A percentile compares a stretch with the other conserved stretches of the same genome.
Evolutionary conservation across 2,113 vertebrate species (phyloP).

Genomic region (Protobothrops flavoviridis): DNA sequence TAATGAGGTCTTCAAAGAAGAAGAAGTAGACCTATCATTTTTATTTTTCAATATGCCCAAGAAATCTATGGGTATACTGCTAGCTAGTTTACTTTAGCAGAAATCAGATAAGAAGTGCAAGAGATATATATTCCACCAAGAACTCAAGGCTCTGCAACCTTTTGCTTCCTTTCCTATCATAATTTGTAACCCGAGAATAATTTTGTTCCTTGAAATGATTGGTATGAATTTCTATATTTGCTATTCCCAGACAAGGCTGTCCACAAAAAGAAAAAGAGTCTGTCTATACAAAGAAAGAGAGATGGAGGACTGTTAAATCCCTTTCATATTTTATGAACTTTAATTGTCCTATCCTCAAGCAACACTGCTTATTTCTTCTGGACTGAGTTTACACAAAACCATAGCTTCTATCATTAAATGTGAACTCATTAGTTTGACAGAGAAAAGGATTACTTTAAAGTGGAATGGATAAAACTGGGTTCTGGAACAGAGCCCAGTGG

Average conservation of each 20-base stretch:
- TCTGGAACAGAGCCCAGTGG: neutral
- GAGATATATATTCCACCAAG: constrained; percentile 59
- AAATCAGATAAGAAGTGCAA: constrained; percentile 57
- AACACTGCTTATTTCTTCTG: constrained; percentile 32
- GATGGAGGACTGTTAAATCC: constrained; percentile 47
- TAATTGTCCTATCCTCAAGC: constrained; percentile 48
- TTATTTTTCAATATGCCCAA: constrained; percentile 53
- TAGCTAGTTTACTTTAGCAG: constrained; percentile 64
- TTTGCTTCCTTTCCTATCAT: constrained; percentile 44
- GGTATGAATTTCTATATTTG: constrained; percentile 42
- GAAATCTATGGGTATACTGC: constrained; percentile 51
- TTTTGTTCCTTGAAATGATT: constrained; percentile 49
- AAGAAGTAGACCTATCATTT: constrained; percentile 15
- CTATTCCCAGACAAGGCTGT: constrained; percentile 37
- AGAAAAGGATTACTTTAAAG: constrained; percentile 34
- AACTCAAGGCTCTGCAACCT: constrained; percentile 42
- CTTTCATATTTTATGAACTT: constrained; percentile 34
- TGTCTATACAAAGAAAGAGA: constrained; percentile 50
- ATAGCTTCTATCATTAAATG: constrained; percentile 19
- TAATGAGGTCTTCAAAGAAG: constrained; percentile 45
- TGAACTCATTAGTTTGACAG: constrained; percentile 37
- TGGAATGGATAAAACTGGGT: constrained; percentile 21
- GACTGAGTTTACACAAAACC: neutral
- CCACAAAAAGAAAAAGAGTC: constrained; percentile 54
- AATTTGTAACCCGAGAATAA: constrained; percentile 58